Base-by-base conservation (phyloP, 2,888 invertebrate species). In the Gandaritis pyraliata region DNA sequence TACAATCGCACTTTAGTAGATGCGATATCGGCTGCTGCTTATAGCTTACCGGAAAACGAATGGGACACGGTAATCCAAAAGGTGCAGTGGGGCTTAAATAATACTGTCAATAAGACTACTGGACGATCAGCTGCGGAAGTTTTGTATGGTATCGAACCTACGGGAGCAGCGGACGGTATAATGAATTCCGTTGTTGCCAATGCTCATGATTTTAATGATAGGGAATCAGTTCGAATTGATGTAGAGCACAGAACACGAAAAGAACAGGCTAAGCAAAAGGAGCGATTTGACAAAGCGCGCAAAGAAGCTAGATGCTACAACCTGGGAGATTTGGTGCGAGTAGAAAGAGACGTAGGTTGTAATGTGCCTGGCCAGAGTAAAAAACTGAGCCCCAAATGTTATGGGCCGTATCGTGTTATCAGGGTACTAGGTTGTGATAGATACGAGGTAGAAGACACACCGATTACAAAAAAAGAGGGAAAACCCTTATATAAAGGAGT, bases 21-120 rank as follows among this genome's bases (percentile, higher is more conserved):
- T 7, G 36, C 49, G 12, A 33, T 49, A 10, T 10, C 16, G 0
- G 16, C 49, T 1, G 33, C 15, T 1, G 7, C 8, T 16, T 2
- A 49, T 12, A 18, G 7, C 10, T 12, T 15, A 11, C 13, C 36
- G 10, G 18, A 49, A 8, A 49, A 36, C 18, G 18, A 18, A 33
- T 48, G 48, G 48, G 48, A 48, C 13, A 7, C 2, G 5, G 8
- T 48, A 11, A n/a, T 36, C 11, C 18, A 33, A 12, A 5, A 15
- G 15, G 38, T 55, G 10, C 54, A 55, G 13, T 52, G 41, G 43
- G 52, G 52, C 0, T 10, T 52, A 0, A 52, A 52, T 12, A 52
- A 43, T 7, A 43, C 52, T 11, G 3, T 52, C 7, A 43, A 52
- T 10, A 52, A 30, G 10, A 13, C 30, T 11, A 52, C 43, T 1